Evolutionary conservation across 2,797 vertebrate species (phyloP).

Genomic region (Babyrousa celebensis): DNA sequence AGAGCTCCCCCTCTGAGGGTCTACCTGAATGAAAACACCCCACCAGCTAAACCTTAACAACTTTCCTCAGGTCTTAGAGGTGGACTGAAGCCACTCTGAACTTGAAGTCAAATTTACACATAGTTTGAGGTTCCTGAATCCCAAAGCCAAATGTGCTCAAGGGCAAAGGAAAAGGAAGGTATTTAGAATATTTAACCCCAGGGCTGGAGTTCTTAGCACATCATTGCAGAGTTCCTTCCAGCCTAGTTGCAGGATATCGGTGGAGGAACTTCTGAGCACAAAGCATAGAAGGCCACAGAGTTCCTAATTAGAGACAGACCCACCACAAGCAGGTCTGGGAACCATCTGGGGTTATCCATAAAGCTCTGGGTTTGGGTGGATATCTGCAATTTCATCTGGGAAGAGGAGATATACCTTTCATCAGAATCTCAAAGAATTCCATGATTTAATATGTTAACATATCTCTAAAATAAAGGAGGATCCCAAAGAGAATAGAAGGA

Average conservation of each 20-base stretch:
- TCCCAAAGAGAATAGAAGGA: neutral
- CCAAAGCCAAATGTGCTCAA: neutral
- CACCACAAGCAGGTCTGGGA: neutral
- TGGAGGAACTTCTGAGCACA: neutral
- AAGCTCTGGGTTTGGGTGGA: neutral
- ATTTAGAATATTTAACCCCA: neutral
- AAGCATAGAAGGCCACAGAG: fast-evolving
- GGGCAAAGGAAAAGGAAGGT: neutral
- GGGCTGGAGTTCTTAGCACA: neutral
- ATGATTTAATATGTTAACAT: neutral
- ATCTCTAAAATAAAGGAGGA: constrained; percentile 6
- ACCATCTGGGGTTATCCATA: neutral
- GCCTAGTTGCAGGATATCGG: neutral
- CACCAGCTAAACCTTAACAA: neutral
- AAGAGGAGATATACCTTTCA: neutral
- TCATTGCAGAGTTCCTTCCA: neutral
- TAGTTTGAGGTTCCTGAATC: neutral
- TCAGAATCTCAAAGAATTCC: constrained; percentile 1
- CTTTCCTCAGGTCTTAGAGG: neutral
- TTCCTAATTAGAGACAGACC: neutral
- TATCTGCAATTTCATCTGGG: constrained; percentile 5
- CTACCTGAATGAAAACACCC: neutral
- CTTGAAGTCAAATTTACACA: neutral
- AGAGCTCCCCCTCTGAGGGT: neutral
- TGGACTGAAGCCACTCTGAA: neutral